Evolutionary conservation across 2,888 invertebrate genomes (phyloP), one percentile per base, ranked within the genome.

Genomic region (Sarcophaga rosellei): DNA sequence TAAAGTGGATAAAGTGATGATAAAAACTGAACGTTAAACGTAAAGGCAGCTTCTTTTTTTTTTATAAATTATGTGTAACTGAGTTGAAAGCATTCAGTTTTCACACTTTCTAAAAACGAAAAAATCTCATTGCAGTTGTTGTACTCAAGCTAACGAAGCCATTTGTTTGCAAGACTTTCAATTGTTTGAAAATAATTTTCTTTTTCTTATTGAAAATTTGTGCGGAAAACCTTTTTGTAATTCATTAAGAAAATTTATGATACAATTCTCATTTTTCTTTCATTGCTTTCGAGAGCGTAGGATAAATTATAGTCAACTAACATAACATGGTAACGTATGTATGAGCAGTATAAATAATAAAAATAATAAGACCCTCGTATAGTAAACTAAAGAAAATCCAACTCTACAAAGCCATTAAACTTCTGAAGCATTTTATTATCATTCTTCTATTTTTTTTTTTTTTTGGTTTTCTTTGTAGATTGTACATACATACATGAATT

Each of bases 391-490:
- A 25, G 21, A 45, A 68, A 11, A 35, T 21, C 17, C n/a, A 63
- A 23, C 23, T 62, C 23, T 62, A 25, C 20, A 21, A 10, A 35
- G 59, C n/a, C 35, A 69, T 63, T 62, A 75, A 81, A 76, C 70
- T 76, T 76, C 65, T 81, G 23, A 82, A 75, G 76, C 69, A 82
- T 77, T 82, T 82, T 82, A 82, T 82, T 73, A 44, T 77, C 17
- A 53, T 15, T 15, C 2, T 12, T 53, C 17, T 53, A 17, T 4
- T 53, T 53, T 12, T 17, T 12, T 53, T 53, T 53, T 53, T 4
- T 53, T 53, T 12, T 17, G 4, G 5, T 53, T 17, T 12, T 53
- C 4, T 0, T 35, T 10, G 35, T 35, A 23, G 23, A 4, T 25
- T 25, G 4, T 25, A n/a, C n/a, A n/a, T n/a, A n/a, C n/a, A n/a